A percentile compares a stretch with the other conserved stretches of the same genome.
Evolutionary conservation across 2,888 invertebrate species (phyloP).

Genomic region (Zeuzera pyrina): DNA sequence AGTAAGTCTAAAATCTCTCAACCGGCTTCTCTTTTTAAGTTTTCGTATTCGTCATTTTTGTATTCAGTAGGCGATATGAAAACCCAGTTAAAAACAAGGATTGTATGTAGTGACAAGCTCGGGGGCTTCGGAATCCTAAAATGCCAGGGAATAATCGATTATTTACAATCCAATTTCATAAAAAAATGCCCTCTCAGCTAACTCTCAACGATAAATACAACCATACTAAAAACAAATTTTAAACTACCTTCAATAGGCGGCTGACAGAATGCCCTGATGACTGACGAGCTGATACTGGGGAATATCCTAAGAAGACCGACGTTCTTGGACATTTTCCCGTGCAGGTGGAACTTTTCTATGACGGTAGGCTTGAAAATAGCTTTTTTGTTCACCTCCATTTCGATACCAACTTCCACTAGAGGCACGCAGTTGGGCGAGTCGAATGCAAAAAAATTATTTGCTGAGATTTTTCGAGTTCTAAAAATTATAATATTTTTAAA

Average conservation of each 20-base stretch:
- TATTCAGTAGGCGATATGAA: no score
- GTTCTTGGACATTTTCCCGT: constrained; percentile 83
- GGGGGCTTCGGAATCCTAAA: no score
- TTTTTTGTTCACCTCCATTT: constrained; percentile 76
- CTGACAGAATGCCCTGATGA: constrained; percentile 80
- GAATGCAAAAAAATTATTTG: constrained; percentile 84
- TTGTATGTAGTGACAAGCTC: no score
- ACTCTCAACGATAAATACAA: no score
- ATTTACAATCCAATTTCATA: no score
- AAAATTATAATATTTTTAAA: constrained; percentile 1
- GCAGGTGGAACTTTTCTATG: constrained; percentile 77
- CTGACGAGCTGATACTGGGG: constrained; percentile 89
- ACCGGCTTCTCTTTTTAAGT: no score
- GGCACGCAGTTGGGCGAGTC: constrained; percentile 89
- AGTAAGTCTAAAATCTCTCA: no score
- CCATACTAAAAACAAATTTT: no score
- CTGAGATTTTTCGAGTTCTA: constrained; percentile 83
- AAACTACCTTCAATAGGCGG: constrained; percentile 79
- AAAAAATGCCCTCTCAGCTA: no score
- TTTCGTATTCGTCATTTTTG: no score
- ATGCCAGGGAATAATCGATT: no score
- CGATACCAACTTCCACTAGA: constrained; percentile 86
- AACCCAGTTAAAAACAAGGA: no score
- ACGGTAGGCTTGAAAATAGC: constrained; percentile 55
- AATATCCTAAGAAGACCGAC: constrained; percentile 91